Evolutionary conservation across 2,113 vertebrate species (phyloP), one percentile per base, ranked within the genome.

Genomic region (Catagonus wagneri): DNA sequence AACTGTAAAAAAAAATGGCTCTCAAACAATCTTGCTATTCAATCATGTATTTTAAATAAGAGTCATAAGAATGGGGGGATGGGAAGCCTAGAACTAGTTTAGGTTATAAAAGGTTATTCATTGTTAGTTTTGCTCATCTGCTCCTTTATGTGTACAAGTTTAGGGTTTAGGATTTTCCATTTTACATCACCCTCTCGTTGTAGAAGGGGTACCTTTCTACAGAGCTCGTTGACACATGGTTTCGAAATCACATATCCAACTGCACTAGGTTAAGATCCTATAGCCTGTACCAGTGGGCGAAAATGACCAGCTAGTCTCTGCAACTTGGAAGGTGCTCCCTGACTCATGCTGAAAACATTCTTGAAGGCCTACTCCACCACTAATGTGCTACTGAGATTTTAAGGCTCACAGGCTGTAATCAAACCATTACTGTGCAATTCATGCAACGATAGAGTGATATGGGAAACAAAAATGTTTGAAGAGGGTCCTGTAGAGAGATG

Each of bases 81-180:
- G 14, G 11, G 10, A n/a, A 25, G 17, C 3, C 27, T 61, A 29
- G 1, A 17, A 74, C 27, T 84, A 74, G 66, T 22, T 61, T 76
- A 6, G 32, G 52, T 36, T 58, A 91, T 83, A 44, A 63, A 74
- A 78, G 16, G 16, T 60, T 69, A 61, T 34, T 58, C 36, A 60
- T 50, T 20, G 20, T 65, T 90, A 44, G 89, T 83, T 93, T 87
- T 96, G 27, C 15, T 84, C 71, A 39, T 32, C 39, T 79, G 50
- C 7, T 29, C 22, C 25, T 87, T 74, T 32, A 54, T 19, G 14
- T n/a, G 29, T 19, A 20, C 69, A 68, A 80, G 1, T 34, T 54
- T 36, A 60, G 2, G 15, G 36, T 52, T 71, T 4, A 39, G 58
- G 27, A 27, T 80, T 63, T 90, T 63, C 54, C 71, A 8, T 54